phyloP scores from a whole-genome alignment of 2,888 invertebrate species.

The Brenthis hecate region DNA sequence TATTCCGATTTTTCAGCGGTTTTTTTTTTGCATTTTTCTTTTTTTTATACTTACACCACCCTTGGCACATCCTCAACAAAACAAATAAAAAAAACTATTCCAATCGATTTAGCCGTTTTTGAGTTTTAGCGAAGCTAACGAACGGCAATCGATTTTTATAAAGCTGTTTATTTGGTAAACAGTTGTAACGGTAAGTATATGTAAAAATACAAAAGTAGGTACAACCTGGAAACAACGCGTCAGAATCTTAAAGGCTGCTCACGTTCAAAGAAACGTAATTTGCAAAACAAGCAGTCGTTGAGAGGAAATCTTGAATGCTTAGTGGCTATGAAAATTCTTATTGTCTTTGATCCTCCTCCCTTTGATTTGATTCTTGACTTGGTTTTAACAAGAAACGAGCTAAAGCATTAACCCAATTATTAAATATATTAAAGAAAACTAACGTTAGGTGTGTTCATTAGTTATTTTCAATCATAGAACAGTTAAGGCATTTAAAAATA shows the following conservation, averaged over 20 bases:
- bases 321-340: slow-evolving; percentile 18
- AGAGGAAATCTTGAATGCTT: slow-evolving; percentile 21
- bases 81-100: too few species aligned
- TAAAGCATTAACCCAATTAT: background rate
- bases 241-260: slow-evolving; percentile 6
- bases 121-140: too few species aligned
- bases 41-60: background rate
- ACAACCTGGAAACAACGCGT: background rate
- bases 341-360: slow-evolving; percentile 14
- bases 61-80: too few species aligned
- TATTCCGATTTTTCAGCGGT: too few species aligned
- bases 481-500: too few species aligned
- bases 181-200: too few species aligned
- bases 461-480: too few species aligned
- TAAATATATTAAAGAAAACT: background rate
- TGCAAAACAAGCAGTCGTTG: slow-evolving; percentile 15
- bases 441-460: too few species aligned
- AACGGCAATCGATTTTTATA: too few species aligned
- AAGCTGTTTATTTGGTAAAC: too few species aligned
- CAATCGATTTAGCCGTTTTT: too few species aligned
- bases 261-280: slow-evolving; percentile 23
- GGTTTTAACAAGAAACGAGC: background rate
- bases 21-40: background rate
- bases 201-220: background rate
- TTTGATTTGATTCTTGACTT: slow-evolving; percentile 13